These are phyloP conservation scores for Pemphigus obesinymphae DNA, from an alignment of 1,140 invertebrate genomes.

Conservation along the genomic window DNA sequence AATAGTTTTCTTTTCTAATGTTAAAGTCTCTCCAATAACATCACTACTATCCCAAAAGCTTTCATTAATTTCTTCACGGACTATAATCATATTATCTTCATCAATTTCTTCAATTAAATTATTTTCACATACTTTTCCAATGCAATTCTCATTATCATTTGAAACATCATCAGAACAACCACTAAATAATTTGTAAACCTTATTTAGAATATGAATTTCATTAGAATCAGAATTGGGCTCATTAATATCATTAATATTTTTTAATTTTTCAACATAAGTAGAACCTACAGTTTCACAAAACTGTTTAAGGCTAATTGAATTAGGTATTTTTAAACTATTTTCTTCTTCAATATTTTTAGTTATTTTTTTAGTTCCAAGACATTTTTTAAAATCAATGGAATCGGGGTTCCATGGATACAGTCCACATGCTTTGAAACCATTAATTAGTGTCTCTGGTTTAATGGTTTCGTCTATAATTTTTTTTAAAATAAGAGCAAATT, in stretches of 20 bases:
- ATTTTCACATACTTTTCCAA: neutral
- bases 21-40: neutral
- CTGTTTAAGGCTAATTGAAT: conserved; percentile 47
- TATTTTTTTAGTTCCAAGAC: neutral
- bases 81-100: neutral
- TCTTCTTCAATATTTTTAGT: neutral
- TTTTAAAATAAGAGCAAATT: conserved; percentile 16
- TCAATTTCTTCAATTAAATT: conserved; percentile 47
- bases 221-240: neutral
- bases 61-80: too few species aligned
- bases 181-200: neutral
- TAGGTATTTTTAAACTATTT: conserved; percentile 42
- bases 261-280: neutral
- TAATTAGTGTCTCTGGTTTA: neutral
- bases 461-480: conserved; percentile 12
- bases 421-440: conserved; percentile 38
- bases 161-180: neutral
- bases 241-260: neutral
- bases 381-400: conserved; percentile 14
- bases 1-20: too few species aligned
- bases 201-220: neutral
- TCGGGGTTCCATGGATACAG: conserved; percentile 30
- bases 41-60: neutral
- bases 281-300: neutral
- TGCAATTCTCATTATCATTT: neutral